A percentile compares a stretch with the other conserved stretches of the same genome.
Conservation (phyloP, 2,888 invertebrate species). For the Megastigmus dorsalis region DNA sequence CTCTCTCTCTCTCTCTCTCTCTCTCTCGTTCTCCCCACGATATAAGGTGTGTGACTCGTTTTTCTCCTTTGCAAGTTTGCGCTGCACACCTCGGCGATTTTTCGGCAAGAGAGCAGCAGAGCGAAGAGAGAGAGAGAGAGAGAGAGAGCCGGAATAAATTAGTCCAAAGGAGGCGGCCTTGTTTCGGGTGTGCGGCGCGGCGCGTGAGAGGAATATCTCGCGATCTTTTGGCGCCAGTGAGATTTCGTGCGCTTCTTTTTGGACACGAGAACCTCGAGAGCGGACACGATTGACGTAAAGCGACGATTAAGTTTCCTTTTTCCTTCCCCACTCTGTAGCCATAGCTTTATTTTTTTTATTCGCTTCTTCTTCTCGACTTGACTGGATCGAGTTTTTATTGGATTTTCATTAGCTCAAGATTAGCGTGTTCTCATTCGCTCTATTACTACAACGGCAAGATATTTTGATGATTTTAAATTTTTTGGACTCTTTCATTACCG, state of each 20-base stretch:
- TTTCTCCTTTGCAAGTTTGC: not conserved
- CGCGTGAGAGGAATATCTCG: constrained; percentile 51
- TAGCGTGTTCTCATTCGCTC: not conserved
- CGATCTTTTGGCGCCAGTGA: constrained; percentile 55
- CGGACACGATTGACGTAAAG: constrained; percentile 36
- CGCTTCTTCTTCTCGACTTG: too few species aligned
- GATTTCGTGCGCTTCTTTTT: constrained; percentile 3
- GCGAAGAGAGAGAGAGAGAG: not conserved
- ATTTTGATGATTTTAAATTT: not conserved
- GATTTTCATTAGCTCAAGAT: constrained; percentile 43
- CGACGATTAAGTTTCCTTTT: constrained; percentile 43
- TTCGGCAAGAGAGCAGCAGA: constrained; percentile 1
- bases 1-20: not conserved
- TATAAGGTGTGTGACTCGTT: constrained; percentile 18
- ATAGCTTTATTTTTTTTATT: constrained; percentile 46
- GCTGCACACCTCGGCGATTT: constrained; percentile 14
- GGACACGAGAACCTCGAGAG: not conserved
- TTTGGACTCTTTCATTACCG: not conserved
- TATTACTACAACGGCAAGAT: not conserved
- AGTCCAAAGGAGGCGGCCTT: constrained; percentile 15
- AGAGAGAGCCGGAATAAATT: constrained; percentile 50
- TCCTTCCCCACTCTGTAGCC: not conserved
- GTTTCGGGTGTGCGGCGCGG: constrained; percentile 15
- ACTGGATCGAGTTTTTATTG: too few species aligned
- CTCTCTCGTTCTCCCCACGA: not conserved